Evolutionary conservation across 2,113 vertebrate genomes (phyloP), one percentile per base, ranked within the genome.

Genomic region (Aix galericulata): DNA sequence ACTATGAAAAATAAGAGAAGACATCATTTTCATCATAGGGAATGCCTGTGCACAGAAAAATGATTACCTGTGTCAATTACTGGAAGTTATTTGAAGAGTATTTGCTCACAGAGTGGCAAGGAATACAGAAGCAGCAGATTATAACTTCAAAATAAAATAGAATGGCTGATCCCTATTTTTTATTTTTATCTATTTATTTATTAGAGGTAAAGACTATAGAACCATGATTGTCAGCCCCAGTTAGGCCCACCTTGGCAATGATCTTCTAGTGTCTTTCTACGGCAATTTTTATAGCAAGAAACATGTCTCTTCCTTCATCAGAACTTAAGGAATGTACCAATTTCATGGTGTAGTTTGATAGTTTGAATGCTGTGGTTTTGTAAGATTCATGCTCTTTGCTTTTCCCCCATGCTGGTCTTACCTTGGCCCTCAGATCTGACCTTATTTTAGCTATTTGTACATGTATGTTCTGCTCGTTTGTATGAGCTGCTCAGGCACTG

Each of bases 191-290:
- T 50, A 6, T 50, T 50, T 50, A 23, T 25, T 50, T 50, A 79
- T 52, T 48, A 27, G 63, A 80, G 64, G 14, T n/a, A 42, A 76
- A 77, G 17, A 10, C 50, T 42, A 81, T 5, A 58, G 22, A 62
- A 13, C 2, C 34, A 7, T 46, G 22, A 64, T 9, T 66, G 4
- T 40, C 48, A 76, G 16, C 13, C 42, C 0, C 0, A 38, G 9
- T 75, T 18, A 50, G 17, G 11, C 20, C 27, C 8, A 76, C 10
- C 25, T 76, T 46, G 32, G 5, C 25, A 58, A n/a, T 42, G 17
- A 36, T 52, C 18, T 55, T 10, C 17, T 22, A 42, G 4, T 74
- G 17, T 71, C 8, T 82, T 72, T 46, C 25, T 55, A 60, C 4
- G 5, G 44, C 23, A 17, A 31, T 82, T 84, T 67, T 85, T 71